phyloP scores from a whole-genome alignment of 2,888 invertebrate genomes.

The Lasius platythorax region DNA sequence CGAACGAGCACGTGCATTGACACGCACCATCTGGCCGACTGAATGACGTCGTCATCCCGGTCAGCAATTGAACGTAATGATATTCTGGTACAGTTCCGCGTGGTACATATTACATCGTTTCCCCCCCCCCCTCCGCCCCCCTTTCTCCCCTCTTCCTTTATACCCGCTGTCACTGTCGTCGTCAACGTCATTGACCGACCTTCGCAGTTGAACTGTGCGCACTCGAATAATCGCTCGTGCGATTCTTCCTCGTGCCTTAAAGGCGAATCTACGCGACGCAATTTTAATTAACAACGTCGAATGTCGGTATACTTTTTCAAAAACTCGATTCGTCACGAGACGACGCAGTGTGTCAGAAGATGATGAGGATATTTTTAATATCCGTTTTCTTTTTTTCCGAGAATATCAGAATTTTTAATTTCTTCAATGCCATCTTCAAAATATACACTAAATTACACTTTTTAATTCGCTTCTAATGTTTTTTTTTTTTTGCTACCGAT shows the following conservation, averaged over 20 bases:
- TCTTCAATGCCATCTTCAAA: background rate
- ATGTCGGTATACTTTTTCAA: background rate
- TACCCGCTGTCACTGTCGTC: slow-evolving; percentile 57
- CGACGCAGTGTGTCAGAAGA: background rate
- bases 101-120: slow-evolving; percentile 55
- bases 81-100: slow-evolving; percentile 69
- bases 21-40: slow-evolving; percentile 70
- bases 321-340: background rate
- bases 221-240: slow-evolving; percentile 62
- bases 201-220: slow-evolving; percentile 76
- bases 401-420: too few species aligned
- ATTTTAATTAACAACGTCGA: background rate
- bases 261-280: slow-evolving; percentile 29
- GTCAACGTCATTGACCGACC: slow-evolving; percentile 77
- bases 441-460: background rate
- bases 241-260: slow-evolving; percentile 30
- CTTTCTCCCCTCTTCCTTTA: slow-evolving; percentile 15
- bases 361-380: background rate
- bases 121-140: slow-evolving; percentile 20
- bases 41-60: slow-evolving; percentile 57
- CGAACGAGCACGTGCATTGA: slow-evolving; percentile 69
- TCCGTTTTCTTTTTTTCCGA: background rate
- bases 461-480: background rate
- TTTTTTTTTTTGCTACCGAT: background rate
- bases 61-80: slow-evolving; percentile 75